phyloP scores from a whole-genome alignment of 1,140 invertebrate species.

The Drosophila rhopaloa region DNA sequence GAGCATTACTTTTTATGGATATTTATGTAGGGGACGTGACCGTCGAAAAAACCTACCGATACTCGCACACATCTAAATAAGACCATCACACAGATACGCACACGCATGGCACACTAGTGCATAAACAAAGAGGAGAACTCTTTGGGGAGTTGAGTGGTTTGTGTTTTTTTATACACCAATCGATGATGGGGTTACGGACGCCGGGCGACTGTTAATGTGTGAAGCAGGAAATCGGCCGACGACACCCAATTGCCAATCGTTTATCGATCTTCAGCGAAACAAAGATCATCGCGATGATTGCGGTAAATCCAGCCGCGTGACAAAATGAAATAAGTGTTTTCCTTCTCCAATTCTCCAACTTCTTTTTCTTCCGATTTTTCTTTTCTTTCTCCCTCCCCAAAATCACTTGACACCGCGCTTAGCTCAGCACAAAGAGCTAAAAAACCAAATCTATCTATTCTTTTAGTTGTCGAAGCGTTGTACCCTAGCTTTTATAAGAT shows the following conservation, averaged over 20 bases:
- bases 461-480: no score
- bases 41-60: slow-evolving; percentile 40
- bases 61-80: not conserved
- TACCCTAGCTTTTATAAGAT: no score
- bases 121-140: slow-evolving; percentile 8
- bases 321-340: not conserved
- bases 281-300: slow-evolving; percentile 24
- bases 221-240: slow-evolving; percentile 39
- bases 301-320: slow-evolving; percentile 21
- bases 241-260: slow-evolving; percentile 22
- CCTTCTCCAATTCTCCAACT: not conserved
- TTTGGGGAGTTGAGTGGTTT: slow-evolving; percentile 14
- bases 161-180: slow-evolving; percentile 1
- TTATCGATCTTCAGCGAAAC: slow-evolving; percentile 24
- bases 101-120: not conserved
- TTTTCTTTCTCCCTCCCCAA: no score
- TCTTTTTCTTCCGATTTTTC: not conserved
- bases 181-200: slow-evolving; percentile 22
- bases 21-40: slow-evolving; percentile 78
- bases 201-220: slow-evolving; percentile 43
- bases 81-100: not conserved
- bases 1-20: slow-evolving; percentile 80
- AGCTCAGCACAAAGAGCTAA: no score
- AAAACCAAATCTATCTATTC: no score
- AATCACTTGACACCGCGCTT: no score